Percentiles rank a stretch among this genome's conserved stretches.
phyloP scores from a whole-genome alignment of 1,140 invertebrate genomes.

The Pomacea maculata region DNA sequence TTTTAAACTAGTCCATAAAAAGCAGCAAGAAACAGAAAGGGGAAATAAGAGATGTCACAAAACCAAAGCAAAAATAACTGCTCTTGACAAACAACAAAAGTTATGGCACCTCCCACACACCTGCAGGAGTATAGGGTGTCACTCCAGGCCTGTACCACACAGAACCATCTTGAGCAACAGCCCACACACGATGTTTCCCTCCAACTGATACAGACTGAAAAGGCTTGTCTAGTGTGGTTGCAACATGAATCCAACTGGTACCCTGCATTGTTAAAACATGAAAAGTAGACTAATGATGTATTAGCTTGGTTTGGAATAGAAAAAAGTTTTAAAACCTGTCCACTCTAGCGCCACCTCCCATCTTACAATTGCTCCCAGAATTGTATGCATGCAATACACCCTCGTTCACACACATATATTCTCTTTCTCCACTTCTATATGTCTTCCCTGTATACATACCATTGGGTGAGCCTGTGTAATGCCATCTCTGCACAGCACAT shows the following conservation, averaged over 20 bases:
- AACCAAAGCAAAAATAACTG: not conserved
- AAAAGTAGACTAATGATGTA: slow-evolving; percentile 19
- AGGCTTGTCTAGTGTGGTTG: slow-evolving; percentile 40
- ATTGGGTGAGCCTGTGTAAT: slow-evolving; percentile 76
- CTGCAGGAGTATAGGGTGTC: slow-evolving; percentile 70
- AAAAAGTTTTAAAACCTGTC: not conserved
- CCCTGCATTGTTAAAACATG: slow-evolving; percentile 34
- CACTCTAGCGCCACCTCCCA: not conserved
- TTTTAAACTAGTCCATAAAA: not conserved
- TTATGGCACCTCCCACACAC: slow-evolving; percentile 59
- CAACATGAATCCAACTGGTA: slow-evolving; percentile 45
- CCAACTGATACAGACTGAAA: slow-evolving; percentile 66
- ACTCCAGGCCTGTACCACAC: slow-evolving; percentile 70
- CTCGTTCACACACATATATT: not conserved
- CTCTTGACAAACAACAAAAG: not conserved
- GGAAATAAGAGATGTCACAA: not conserved
- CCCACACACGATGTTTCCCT: slow-evolving; percentile 42
- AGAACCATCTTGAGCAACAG: slow-evolving; percentile 75
- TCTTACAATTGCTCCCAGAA: too few relatives aligned
- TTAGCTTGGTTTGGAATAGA: not conserved
- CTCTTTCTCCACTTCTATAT: not conserved
- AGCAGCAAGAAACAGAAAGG: not conserved
- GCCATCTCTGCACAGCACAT: slow-evolving; percentile 81
- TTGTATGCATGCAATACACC: too few relatives aligned
- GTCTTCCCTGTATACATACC: slow-evolving; percentile 65